These are phyloP conservation scores for Mormyrops boulengeri DNA, from an alignment of 2,797 vertebrate species.

Conservation along the genomic window DNA sequence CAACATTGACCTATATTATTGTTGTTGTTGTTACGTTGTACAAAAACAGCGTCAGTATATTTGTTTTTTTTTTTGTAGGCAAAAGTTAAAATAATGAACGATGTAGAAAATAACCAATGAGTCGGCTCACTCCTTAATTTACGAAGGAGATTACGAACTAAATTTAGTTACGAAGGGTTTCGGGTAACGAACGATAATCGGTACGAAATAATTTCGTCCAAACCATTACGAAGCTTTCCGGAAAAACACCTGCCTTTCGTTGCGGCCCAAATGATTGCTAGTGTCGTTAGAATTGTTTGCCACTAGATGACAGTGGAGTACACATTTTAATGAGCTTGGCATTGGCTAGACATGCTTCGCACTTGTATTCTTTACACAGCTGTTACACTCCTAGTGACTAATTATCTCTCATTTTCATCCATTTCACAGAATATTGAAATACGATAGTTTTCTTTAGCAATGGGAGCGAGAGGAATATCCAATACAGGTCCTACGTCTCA, in stretches of 20 bases:
- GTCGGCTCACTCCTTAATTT: background rate
- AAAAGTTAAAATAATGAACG: background rate
- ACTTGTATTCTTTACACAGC: background rate
- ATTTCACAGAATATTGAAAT: background rate
- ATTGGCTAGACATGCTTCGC: background rate
- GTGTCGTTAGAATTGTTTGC: background rate
- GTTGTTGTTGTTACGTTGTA: no score
- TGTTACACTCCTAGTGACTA: background rate
- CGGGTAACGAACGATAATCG: background rate
- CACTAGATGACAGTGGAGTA: background rate
- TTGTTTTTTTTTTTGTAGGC: background rate
- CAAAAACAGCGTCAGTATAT: no score
- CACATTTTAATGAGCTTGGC: conserved; percentile 2
- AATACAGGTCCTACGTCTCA: background rate
- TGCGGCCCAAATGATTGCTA: background rate
- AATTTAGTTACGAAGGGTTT: background rate
- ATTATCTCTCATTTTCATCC: background rate
- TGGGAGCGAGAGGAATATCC: background rate
- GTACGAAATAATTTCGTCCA: background rate
- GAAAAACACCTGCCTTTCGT: background rate
- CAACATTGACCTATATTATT: no score
- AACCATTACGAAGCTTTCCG: background rate
- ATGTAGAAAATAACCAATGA: background rate
- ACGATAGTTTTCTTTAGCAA: background rate
- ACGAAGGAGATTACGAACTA: background rate